These are phyloP conservation scores for Trichonephila clavata DNA, from an alignment of 1,140 invertebrate genomes.

Conservation along the genomic window DNA sequence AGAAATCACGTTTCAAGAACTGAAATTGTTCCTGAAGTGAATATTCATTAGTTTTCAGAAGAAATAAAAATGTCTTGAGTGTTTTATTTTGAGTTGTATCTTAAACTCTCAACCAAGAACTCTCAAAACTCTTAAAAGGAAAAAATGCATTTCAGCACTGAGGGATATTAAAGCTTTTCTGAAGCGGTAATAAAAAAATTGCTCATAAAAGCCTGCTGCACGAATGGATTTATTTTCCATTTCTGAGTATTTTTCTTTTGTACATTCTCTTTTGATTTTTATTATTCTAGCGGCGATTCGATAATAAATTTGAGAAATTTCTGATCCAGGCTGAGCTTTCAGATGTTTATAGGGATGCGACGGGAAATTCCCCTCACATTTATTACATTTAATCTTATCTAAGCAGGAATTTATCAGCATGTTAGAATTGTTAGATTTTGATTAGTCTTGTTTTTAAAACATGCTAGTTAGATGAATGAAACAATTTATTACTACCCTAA, in stretches of 20 bases:
- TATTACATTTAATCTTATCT: slow-evolving; percentile 4
- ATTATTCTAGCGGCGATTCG: not conserved
- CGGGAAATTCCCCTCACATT: not conserved
- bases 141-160: not conserved
- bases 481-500: not conserved
- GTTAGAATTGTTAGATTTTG: not conserved
- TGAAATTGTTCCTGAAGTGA: slow-evolving; percentile 26
- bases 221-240: slow-evolving; percentile 50
- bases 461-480: not conserved
- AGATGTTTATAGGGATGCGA: slow-evolving; percentile 3
- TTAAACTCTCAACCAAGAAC: slow-evolving; percentile 31
- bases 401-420: slow-evolving; percentile 27
- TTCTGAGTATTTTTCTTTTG: slow-evolving; percentile 34
- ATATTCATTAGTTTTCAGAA: slow-evolving; percentile 36
- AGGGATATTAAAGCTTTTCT: slow-evolving; percentile 36
- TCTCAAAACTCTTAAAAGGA: slow-evolving; percentile 41
- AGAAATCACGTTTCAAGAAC: not conserved
- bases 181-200: slow-evolving; percentile 41
- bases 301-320: slow-evolving; percentile 23
- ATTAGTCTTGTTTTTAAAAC: not conserved
- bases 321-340: not conserved
- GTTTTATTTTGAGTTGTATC: slow-evolving; percentile 28
- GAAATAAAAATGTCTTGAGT: slow-evolving; percentile 26
- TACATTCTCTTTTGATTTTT: slow-evolving; percentile 4
- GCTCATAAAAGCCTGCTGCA: slow-evolving; percentile 18